phyloP scores from a whole-genome alignment of 2,113 vertebrate genomes.

The Halcyon malimbica region DNA sequence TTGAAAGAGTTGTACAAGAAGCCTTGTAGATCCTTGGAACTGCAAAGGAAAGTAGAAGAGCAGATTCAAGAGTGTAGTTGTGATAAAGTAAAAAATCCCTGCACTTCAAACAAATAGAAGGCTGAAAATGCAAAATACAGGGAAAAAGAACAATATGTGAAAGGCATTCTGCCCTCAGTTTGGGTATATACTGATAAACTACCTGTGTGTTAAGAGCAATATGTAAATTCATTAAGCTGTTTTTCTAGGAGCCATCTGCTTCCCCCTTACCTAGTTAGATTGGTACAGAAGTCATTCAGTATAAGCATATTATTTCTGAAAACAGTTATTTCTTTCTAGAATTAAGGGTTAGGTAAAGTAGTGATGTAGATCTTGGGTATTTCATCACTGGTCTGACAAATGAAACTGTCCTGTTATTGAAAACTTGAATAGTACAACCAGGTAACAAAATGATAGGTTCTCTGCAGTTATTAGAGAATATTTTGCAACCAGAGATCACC shows the following conservation, averaged over 20 bases:
- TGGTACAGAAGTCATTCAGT: neutral
- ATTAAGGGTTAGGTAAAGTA: neutral
- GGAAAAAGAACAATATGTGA: neutral
- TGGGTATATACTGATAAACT: neutral
- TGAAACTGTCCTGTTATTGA: neutral
- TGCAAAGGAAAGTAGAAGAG: neutral
- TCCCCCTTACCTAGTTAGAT: neutral
- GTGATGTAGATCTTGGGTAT: neutral
- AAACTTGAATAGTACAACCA: neutral
- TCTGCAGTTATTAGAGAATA: neutral
- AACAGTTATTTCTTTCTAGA: neutral
- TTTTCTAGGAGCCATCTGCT: neutral
- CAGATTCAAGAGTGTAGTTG: neutral
- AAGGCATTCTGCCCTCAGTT: neutral
- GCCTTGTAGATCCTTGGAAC: neutral
- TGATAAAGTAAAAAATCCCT: neutral
- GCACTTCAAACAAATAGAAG: neutral
- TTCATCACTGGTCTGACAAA: neutral
- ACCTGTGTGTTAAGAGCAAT: neutral
- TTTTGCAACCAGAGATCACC: neutral
- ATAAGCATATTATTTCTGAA: neutral
- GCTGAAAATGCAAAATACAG: neutral
- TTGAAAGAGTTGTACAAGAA: neutral
- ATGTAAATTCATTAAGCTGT: neutral
- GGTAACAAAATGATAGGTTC: neutral